A percentile compares a stretch with the other conserved stretches of the same genome.
Conservation (phyloP, 2,797 vertebrate species). For the Tokudaia tokunoshimensis region DNA sequence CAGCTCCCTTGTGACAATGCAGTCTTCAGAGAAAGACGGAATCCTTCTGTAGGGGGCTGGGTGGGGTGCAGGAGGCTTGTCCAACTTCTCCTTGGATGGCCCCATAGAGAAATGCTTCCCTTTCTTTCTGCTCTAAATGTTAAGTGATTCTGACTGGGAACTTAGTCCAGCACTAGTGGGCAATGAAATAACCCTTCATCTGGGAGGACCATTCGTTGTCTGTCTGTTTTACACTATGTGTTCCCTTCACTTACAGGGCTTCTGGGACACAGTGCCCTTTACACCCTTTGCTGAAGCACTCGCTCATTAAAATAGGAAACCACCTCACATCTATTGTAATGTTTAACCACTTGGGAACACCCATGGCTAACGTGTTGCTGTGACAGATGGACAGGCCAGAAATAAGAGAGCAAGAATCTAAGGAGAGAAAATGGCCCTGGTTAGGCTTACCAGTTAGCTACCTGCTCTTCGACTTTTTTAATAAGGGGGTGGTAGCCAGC, state of each 20-base stretch:
- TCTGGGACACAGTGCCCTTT: not conserved
- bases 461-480: not conserved
- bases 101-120: not conserved
- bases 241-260: not conserved
- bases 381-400: not conserved
- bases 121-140: conserved; percentile 42
- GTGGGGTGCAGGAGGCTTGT: not conserved
- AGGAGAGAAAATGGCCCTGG: not conserved
- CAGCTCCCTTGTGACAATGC: conserved; percentile 5
- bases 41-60: not conserved
- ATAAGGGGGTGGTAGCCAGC: not conserved
- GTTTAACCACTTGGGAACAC: not conserved
- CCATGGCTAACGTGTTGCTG: not conserved
- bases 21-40: not conserved
- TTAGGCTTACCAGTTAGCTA: not conserved
- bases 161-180: not conserved
- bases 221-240: not conserved
- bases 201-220: not conserved
- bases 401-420: not conserved
- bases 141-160: conserved; percentile 7
- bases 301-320: not conserved
- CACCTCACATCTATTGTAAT: not conserved
- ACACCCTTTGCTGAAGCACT: not conserved
- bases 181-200: not conserved
- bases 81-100: not conserved